Evolutionary conservation across 2,113 vertebrate species (phyloP).

Genomic region (Caranx melampygus): DNA sequence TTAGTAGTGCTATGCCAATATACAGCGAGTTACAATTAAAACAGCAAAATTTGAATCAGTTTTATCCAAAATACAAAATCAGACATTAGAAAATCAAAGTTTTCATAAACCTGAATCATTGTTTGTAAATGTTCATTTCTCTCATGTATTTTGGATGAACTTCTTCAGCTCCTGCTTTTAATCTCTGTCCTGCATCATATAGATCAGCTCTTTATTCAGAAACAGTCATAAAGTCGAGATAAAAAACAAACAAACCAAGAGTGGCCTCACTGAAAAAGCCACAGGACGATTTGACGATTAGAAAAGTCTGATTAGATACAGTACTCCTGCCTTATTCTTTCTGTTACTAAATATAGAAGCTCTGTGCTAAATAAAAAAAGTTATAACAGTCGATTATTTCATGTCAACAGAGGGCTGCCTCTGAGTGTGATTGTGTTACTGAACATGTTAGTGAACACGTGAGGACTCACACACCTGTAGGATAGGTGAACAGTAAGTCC

Average conservation of each 20-base stretch:
- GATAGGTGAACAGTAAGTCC: too few relatives aligned
- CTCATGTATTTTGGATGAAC: slow-evolving; percentile 39
- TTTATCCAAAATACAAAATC: slow-evolving; percentile 28
- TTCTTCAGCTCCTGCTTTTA: slow-evolving; percentile 46
- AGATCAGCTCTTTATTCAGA: slow-evolving; percentile 67
- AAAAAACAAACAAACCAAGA: slow-evolving; percentile 23
- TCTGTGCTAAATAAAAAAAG: slow-evolving; percentile 46
- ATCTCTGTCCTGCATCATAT: slow-evolving; percentile 45
- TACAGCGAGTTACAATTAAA: slow-evolving; percentile 57
- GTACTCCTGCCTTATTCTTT: slow-evolving; percentile 21
- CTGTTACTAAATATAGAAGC: slow-evolving; percentile 49
- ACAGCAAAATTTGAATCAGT: slow-evolving; percentile 34
- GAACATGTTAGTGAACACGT: too few relatives aligned
- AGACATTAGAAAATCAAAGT: neutral
- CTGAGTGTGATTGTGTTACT: slow-evolving; percentile 39
- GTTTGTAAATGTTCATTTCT: neutral
- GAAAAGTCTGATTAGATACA: slow-evolving; percentile 20
- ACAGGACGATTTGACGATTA: slow-evolving; percentile 17
- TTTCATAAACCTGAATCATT: neutral
- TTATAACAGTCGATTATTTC: slow-evolving; percentile 58
- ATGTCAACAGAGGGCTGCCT: slow-evolving; percentile 41
- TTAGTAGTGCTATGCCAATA: slow-evolving; percentile 39
- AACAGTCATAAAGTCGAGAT: slow-evolving; percentile 80
- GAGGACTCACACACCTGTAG: too few relatives aligned
- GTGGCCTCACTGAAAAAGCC: slow-evolving; percentile 10